Percentiles rank a stretch among this genome's conserved stretches.
Conservation (phyloP, 2,113 vertebrate genomes). For the Serilophus lunatus region DNA sequence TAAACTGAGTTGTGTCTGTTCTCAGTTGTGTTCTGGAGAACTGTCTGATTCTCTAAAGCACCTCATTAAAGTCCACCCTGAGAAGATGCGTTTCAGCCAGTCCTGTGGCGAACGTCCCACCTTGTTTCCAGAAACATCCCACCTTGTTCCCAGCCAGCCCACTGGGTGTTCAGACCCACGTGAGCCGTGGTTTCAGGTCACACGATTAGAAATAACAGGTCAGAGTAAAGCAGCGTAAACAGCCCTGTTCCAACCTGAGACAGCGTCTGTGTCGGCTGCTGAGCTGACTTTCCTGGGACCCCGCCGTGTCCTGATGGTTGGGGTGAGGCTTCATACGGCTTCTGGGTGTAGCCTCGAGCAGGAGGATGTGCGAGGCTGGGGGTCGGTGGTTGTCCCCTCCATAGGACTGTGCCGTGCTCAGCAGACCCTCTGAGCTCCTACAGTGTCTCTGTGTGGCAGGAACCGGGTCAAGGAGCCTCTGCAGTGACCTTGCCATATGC, state of each 20-base stretch:
- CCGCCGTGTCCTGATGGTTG: neutral
- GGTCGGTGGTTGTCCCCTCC: accelerated
- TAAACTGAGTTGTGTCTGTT: neutral
- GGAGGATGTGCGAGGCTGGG: neutral
- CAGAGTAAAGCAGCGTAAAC: neutral
- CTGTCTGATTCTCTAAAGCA: neutral
- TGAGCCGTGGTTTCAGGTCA: neutral
- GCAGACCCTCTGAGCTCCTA: neutral
- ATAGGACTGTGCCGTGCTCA: neutral
- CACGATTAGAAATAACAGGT: neutral
- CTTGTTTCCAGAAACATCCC: neutral
- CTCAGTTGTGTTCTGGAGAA: neutral
- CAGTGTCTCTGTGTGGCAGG: no score
- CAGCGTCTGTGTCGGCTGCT: neutral
- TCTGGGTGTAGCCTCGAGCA: neutral
- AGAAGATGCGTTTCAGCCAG: neutral
- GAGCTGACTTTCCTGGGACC: neutral
- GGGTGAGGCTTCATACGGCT: neutral
- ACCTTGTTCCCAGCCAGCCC: neutral
- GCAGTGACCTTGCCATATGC: neutral
- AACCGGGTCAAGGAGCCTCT: neutral
- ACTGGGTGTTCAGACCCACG: neutral
- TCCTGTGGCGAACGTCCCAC: neutral
- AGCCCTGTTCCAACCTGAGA: neutral
- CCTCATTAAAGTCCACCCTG: neutral